Percentiles rank a stretch among this genome's conserved stretches.
These are phyloP conservation scores for Graphium colonna DNA, from an alignment of 2,888 invertebrate genomes.

Conservation along the genomic window DNA sequence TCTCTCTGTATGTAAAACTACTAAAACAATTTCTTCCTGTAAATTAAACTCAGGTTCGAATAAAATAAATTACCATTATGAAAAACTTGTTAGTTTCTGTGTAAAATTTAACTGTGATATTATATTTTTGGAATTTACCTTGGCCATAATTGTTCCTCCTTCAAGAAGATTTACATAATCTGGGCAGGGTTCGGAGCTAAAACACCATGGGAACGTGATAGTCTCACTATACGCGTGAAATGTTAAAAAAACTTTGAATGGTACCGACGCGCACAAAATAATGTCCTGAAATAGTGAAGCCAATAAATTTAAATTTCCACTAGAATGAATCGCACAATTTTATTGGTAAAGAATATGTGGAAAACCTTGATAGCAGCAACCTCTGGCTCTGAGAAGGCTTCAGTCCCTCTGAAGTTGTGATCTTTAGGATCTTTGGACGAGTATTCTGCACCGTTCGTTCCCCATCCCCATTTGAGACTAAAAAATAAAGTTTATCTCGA, in stretches of 20 bases:
- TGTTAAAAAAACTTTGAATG: conserved; percentile 66
- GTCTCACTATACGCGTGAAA: conserved; percentile 67
- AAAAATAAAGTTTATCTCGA: too few relatives aligned
- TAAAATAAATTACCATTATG: too few relatives aligned
- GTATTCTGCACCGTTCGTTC: conserved; percentile 55
- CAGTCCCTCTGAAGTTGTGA: conserved; percentile 55
- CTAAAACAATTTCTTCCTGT: too few relatives aligned
- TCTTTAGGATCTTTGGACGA: conserved; percentile 54
- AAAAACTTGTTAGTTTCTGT: too few relatives aligned
- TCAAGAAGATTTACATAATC: conserved; percentile 67
- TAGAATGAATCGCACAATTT: not conserved
- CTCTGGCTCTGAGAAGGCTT: conserved; percentile 69
- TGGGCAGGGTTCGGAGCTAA: conserved; percentile 57
- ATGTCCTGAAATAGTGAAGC: conserved; percentile 53
- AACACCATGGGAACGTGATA: conserved; percentile 70
- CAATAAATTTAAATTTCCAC: not conserved
- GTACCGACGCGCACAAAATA: conserved; percentile 61
- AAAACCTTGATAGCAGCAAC: conserved; percentile 59
- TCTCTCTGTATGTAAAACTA: too few relatives aligned
- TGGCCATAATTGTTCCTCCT: conserved; percentile 65
- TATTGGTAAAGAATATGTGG: not conserved
- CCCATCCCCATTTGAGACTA: conserved; percentile 61
- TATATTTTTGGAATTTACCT: conserved; percentile 44
- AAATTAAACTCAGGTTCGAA: too few relatives aligned
- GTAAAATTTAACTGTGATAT: too few relatives aligned